Evolutionary conservation across 2,797 vertebrate genomes (phyloP).

Genomic region (Orientallactaga sibirica): DNA sequence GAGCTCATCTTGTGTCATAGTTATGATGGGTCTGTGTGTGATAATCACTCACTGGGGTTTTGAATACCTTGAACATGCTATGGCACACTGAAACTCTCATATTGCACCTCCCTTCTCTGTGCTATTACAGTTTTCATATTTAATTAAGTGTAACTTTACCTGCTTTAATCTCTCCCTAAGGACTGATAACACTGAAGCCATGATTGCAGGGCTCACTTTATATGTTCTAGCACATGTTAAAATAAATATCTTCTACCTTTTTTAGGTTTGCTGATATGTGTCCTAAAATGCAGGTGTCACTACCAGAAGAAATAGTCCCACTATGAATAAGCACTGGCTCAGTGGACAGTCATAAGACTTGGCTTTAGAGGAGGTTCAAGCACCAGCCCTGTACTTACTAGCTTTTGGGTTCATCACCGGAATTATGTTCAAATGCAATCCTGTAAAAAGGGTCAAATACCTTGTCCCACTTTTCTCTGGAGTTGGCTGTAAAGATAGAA

Average conservation of each 20-base stretch:
- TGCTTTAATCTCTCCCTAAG: not conserved
- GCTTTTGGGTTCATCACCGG: not conserved
- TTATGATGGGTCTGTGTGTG: not conserved
- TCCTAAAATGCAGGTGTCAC: not conserved
- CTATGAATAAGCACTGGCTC: not conserved
- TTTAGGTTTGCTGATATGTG: not conserved
- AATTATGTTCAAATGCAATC: not conserved
- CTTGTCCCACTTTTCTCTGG: not conserved
- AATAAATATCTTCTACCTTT: not conserved
- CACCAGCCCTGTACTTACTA: not conserved
- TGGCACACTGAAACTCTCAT: not conserved
- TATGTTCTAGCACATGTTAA: not conserved
- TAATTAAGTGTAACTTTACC: constrained; percentile 15
- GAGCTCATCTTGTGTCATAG: not conserved
- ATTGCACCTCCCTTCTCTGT: not conserved
- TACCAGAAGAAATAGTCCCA: not conserved
- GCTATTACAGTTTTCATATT: not conserved
- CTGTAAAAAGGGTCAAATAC: not conserved
- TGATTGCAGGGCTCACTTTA: not conserved
- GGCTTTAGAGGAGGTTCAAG: not conserved
- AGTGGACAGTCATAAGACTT: not conserved
- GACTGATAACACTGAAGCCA: constrained; percentile 4
- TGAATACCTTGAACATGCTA: not conserved
- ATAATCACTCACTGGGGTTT: not conserved
- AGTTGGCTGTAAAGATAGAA: not conserved